Conservation (phyloP, 2,888 invertebrate genomes). For the Mylabris sibirica region DNA sequence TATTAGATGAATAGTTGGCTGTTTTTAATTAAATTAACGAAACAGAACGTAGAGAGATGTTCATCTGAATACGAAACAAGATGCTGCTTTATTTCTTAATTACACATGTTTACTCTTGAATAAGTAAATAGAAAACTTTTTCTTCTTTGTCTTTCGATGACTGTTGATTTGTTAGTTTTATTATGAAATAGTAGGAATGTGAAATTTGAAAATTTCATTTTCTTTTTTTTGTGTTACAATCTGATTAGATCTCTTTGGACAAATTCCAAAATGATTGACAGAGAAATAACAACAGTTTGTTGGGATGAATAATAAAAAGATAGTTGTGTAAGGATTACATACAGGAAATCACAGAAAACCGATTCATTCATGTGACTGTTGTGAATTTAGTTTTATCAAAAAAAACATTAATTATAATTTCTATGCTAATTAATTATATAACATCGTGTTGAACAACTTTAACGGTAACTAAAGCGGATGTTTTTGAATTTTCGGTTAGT, state of each 20-base stretch:
- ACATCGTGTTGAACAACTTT: no score
- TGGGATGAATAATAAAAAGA: neutral
- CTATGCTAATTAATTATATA: no score
- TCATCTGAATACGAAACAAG: neutral
- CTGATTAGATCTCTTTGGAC: neutral
- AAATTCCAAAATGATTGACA: neutral
- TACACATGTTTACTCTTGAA: neutral
- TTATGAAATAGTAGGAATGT: neutral
- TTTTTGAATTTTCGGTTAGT: no score
- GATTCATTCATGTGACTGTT: no score
- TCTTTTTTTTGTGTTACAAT: neutral
- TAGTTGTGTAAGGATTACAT: neutral
- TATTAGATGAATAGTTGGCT: neutral
- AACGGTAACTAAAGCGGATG: no score
- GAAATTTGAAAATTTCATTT: neutral
- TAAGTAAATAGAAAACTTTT: neutral
- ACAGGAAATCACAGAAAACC: neutral
- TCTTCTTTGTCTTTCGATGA: no score
- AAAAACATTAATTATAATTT: neutral
- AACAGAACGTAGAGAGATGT: constrained; percentile 2
- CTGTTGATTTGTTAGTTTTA: neutral
- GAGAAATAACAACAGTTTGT: neutral
- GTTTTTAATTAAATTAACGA: neutral
- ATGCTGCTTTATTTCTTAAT: neutral
- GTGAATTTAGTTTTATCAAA: no score